Conservation (phyloP, 2,888 invertebrate species). For the Suillia variegata region DNA sequence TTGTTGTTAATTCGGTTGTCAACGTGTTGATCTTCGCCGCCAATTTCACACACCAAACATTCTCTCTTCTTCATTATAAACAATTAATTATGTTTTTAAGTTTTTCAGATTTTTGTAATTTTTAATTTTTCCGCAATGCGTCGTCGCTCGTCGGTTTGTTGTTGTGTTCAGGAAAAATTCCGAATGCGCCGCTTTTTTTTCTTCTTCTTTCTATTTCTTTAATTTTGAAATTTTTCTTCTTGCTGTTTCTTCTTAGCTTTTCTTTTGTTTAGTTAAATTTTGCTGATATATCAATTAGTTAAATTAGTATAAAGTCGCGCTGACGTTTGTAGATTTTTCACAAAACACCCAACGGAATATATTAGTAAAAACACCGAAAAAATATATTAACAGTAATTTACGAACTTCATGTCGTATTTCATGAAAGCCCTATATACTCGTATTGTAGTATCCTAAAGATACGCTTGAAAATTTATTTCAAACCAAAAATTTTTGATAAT, state of each 20-base stretch:
- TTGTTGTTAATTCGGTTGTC: not conserved
- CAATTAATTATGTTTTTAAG: constrained; percentile 15
- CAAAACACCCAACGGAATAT: not conserved
- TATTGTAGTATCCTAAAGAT: too few relatives aligned
- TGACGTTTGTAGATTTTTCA: not conserved
- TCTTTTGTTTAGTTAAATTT: constrained; percentile 11
- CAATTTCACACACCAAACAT: too few relatives aligned
- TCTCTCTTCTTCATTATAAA: not conserved
- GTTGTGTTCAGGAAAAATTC: too few relatives aligned
- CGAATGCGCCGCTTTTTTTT: too few relatives aligned
- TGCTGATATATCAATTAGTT: constrained; percentile 17
- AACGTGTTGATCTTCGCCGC: not conserved
- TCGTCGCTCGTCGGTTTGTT: too few relatives aligned
- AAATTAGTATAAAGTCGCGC: not conserved
- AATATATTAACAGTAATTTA: not conserved
- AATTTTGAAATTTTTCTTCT: not conserved
- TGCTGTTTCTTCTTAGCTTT: not conserved
- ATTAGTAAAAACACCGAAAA: not conserved
- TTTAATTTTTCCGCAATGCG: constrained; percentile 7
- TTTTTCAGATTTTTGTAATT: too few relatives aligned
- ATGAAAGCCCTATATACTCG: too few relatives aligned
- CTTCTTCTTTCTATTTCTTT: not conserved
- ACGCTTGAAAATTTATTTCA: too few relatives aligned
- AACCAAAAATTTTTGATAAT: too few relatives aligned
- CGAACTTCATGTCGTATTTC: too few relatives aligned